A percentile compares a stretch with the other conserved stretches of the same genome.
Conservation (phyloP, 1,140 invertebrate species). For the Bathynomus jamesi region DNA sequence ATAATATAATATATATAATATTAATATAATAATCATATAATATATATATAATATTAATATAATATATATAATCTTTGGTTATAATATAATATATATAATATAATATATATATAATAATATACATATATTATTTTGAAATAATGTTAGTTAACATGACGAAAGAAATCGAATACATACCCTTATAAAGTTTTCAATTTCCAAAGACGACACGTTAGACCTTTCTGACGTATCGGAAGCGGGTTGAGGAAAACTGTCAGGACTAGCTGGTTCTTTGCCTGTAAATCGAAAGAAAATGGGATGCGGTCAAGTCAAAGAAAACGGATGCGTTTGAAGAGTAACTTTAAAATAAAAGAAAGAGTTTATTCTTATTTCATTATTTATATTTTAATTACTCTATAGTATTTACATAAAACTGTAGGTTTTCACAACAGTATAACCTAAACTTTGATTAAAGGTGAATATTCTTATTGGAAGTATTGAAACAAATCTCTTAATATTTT, state of each 20-base stretch:
- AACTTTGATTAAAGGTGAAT: too few species aligned
- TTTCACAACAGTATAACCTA: too few species aligned
- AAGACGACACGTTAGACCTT: constrained; percentile 49
- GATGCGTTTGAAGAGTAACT: background rate
- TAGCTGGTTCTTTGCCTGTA: constrained; percentile 32
- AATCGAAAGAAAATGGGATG: constrained; percentile 3
- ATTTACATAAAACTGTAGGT: too few species aligned
- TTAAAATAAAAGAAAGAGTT: background rate
- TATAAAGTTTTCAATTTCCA: constrained; percentile 81
- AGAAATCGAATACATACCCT: constrained; percentile 47
- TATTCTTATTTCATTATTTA: background rate
- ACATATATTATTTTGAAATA: background rate
- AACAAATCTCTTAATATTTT: too few species aligned
- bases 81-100: background rate
- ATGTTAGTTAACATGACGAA: background rate
- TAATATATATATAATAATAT: background rate
- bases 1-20: background rate
- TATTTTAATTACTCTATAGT: too few species aligned
- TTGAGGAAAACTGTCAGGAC: constrained; percentile 34
- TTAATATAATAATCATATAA: background rate
- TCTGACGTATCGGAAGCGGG: constrained; percentile 37
- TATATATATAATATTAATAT: background rate
- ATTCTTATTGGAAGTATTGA: too few species aligned
- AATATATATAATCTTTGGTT: background rate
- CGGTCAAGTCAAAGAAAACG: constrained; percentile 16